phyloP scores from a whole-genome alignment of 2,888 invertebrate genomes.

The Meteorus colon region DNA sequence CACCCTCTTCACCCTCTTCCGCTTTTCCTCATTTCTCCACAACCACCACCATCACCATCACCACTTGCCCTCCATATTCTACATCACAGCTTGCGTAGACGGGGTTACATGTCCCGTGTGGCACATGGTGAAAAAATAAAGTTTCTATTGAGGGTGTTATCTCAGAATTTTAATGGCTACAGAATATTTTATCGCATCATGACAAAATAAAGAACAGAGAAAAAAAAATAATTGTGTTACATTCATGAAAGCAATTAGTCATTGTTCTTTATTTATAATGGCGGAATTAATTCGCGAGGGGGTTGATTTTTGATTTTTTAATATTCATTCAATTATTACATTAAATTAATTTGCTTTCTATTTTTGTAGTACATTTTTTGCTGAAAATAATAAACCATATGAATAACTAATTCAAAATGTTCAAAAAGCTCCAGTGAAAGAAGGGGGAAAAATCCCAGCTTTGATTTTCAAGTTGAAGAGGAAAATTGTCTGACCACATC shows the following conservation, averaged over 20 bases:
- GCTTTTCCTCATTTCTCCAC: slow-evolving; percentile 10
- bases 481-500: neutral
- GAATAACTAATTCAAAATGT: too few species aligned
- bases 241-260: neutral
- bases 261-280: neutral
- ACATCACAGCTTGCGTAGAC: slow-evolving; percentile 17
- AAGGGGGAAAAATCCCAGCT: too few species aligned
- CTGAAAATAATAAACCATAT: too few species aligned
- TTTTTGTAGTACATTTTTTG: too few species aligned
- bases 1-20: neutral
- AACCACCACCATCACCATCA: neutral
- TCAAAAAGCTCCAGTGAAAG: too few species aligned
- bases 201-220: neutral
- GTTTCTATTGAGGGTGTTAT: slow-evolving; percentile 34
- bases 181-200: slow-evolving; percentile 19
- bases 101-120: neutral
- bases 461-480: too few species aligned
- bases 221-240: neutral
- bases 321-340: too few species aligned
- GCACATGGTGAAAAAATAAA: slow-evolving; percentile 34
- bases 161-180: slow-evolving; percentile 26
- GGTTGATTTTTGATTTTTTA: too few species aligned
- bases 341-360: too few species aligned
- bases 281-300: too few species aligned
- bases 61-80: slow-evolving; percentile 5